Percentiles rank a stretch among this genome's conserved stretches.
These are phyloP conservation scores for Melipona beecheii DNA, from an alignment of 2,888 invertebrate species.

Conservation along the genomic window DNA sequence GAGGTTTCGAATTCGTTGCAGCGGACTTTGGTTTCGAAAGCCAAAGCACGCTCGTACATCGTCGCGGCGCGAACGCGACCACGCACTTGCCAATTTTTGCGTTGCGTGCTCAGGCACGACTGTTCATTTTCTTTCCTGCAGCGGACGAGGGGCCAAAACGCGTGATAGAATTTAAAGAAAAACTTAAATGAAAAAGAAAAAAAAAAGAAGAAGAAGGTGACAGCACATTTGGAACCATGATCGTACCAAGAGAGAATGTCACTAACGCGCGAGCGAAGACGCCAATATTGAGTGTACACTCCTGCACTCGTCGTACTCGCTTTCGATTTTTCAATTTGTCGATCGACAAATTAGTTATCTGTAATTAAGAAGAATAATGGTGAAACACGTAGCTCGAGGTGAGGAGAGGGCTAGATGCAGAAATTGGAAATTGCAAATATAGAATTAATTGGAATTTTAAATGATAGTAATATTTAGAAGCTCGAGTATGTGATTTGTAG, in stretches of 20 bases:
- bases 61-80: constrained; percentile 9
- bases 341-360: not conserved
- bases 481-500: not conserved
- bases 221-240: constrained; percentile 48
- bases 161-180: constrained; percentile 70
- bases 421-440: not conserved
- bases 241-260: constrained; percentile 53
- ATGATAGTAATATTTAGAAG: not conserved
- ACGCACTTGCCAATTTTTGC: constrained; percentile 30
- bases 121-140: constrained; percentile 70
- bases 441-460: not conserved
- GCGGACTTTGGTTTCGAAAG: constrained; percentile 1
- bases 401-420: constrained; percentile 6
- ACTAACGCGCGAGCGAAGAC: constrained; percentile 58
- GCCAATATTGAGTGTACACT: not conserved
- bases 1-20: constrained; percentile 30
- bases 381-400: not conserved
- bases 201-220: constrained; percentile 25
- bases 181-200: not conserved
- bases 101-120: constrained; percentile 50
- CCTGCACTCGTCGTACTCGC: not conserved
- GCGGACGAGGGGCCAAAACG: constrained; percentile 79
- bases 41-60: constrained; percentile 5
- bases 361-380: not conserved
- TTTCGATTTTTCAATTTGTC: not conserved